Evolutionary conservation across 2,888 invertebrate species (phyloP).

Genomic region (Oscheius myriophilus): DNA sequence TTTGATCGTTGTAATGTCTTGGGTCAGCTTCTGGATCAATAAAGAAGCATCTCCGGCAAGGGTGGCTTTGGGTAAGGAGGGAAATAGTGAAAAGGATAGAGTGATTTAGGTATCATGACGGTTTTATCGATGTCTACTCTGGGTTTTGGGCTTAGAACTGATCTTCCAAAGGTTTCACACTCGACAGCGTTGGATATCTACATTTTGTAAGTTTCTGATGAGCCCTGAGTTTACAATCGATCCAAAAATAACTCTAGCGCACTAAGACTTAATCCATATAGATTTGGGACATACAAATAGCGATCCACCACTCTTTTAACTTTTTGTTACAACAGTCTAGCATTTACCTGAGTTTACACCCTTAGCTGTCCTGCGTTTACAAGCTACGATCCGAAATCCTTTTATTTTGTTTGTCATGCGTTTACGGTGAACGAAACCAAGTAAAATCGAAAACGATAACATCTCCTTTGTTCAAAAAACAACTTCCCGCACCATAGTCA

Average conservation of each 20-base stretch:
- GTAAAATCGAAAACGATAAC: too few species aligned
- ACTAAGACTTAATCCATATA: too few species aligned
- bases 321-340: too few species aligned
- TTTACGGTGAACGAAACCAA: too few species aligned
- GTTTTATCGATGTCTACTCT: slow-evolving; percentile 86
- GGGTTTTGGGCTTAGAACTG: slow-evolving; percentile 80
- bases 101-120: slow-evolving; percentile 80
- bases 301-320: too few species aligned
- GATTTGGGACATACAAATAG: too few species aligned
- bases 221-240: background rate
- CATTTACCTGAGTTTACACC: too few species aligned
- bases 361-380: too few species aligned
- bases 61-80: slow-evolving; percentile 79
- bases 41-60: slow-evolving; percentile 84
- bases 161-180: slow-evolving; percentile 85
- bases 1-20: slow-evolving; percentile 73
- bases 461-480: too few species aligned
- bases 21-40: slow-evolving; percentile 79
- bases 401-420: too few species aligned
- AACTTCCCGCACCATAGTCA: too few species aligned
- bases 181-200: slow-evolving; percentile 87
- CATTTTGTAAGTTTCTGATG: slow-evolving; percentile 75
- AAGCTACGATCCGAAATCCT: too few species aligned
- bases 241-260: background rate
- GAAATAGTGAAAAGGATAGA: background rate